Conservation (phyloP, 2,888 invertebrate species). For the Phlogophora meticulosa region DNA sequence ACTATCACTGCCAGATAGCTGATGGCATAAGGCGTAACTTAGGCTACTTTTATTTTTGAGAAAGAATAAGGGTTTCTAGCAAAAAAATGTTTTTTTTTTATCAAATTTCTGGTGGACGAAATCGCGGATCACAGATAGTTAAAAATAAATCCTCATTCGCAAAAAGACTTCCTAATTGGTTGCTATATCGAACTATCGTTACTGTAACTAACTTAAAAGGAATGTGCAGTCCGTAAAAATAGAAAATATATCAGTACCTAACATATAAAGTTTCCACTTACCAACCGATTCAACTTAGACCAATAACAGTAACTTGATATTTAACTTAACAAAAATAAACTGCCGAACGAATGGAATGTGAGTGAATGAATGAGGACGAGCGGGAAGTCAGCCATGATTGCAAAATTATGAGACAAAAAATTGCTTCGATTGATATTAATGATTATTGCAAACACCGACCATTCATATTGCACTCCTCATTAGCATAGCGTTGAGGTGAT, state of each 20-base stretch:
- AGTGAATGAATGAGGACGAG: conserved; percentile 16
- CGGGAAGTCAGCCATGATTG: background rate
- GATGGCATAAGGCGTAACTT: too few species aligned
- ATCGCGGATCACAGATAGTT: too few species aligned
- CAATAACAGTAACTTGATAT: conserved; percentile 50
- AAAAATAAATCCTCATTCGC: too few species aligned
- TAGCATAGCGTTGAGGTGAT: too few species aligned
- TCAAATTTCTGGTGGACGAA: too few species aligned
- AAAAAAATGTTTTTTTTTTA: too few species aligned
- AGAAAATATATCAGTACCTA: conserved; percentile 4
- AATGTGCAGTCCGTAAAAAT: background rate
- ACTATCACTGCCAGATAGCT: too few species aligned
- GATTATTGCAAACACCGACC: background rate
- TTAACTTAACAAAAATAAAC: conserved; percentile 42
- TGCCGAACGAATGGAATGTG: conserved; percentile 10
- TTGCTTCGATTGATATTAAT: background rate
- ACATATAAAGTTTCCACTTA: conserved; percentile 38
- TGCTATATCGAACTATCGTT: background rate
- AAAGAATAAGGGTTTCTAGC: too few species aligned
- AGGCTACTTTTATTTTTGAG: too few species aligned
- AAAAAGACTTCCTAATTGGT: background rate
- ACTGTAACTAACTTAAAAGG: background rate
- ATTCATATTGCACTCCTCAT: too few species aligned
- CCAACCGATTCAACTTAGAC: conserved; percentile 39
- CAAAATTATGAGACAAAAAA: conserved; percentile 1